Evolutionary conservation across 2,888 invertebrate genomes (phyloP), one percentile per base, ranked within the genome.

Genomic region (Archips crataeganus): DNA sequence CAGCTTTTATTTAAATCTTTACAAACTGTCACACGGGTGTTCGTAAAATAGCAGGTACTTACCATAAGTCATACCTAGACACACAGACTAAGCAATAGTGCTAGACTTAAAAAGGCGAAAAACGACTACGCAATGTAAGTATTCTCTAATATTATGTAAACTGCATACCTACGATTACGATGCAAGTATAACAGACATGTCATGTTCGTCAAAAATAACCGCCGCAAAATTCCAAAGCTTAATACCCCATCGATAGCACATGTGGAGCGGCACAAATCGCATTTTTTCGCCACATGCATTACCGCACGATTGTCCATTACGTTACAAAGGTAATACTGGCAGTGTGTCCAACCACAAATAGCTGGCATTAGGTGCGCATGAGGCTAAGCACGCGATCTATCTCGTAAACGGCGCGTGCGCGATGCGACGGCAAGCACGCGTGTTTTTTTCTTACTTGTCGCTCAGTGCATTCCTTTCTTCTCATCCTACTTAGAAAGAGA

Each of bases 331-430:
- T 80, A 81, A 76, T 76, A 76, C 77, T 64, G 76, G 79, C 76
- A 75, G 82, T 84, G 84, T 86, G 82, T 83, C 85, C 77, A 85
- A 91, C 92, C 92, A 83, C 92, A 91, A 92, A 91, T 91, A 80
- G 85, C 80, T 73, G 78, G 82, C 84, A 88, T 91, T 90, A 88
- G 82, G 77, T 77, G 81, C 85, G 87, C 87, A 81, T 81, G 84
- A 77, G 80, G 75, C 72, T 77, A 80, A 82, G 87, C 90, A 90
- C 90, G 87, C 90, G 90, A 90, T 83, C 82, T 77, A 80, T 85
- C 86, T 85, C 85, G 83, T 80, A 79, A 77, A 71, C 51, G 45
- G 65, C 73, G 57, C 57, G 57, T 57, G 57, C 71, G 77, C 75
- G 71, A 65, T 74, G 70, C 74, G 67, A 73, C 71, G 65, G 69